phyloP scores from a whole-genome alignment of 2,888 invertebrate species.

The Drosophila bunnanda region DNA sequence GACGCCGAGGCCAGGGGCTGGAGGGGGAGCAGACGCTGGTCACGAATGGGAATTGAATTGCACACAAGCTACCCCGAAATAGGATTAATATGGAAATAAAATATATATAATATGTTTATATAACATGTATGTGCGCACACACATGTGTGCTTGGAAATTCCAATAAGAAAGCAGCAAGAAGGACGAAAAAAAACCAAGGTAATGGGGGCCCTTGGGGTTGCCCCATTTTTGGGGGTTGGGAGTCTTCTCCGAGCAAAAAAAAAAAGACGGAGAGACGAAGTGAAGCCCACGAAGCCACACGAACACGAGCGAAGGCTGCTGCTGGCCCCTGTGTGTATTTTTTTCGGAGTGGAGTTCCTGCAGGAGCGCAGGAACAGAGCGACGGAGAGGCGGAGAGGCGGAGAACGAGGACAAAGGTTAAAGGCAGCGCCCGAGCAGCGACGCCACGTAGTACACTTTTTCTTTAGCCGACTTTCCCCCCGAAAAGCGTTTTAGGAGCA shows the following conservation, averaged over 20 bases:
- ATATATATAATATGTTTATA: constrained; percentile 1
- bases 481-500: constrained; percentile 59
- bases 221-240: constrained; percentile 19
- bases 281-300: constrained; percentile 13
- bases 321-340: background rate
- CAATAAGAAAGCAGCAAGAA: constrained; percentile 63
- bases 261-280: constrained; percentile 1
- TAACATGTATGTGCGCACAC: background rate
- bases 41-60: constrained; percentile 29
- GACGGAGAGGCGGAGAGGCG: background rate
- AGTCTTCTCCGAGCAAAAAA: background rate
- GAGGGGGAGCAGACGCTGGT: constrained; percentile 21
- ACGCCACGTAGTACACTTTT: constrained; percentile 29
- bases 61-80: background rate
- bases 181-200: constrained; percentile 6
- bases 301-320: constrained; percentile 6
- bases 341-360: constrained; percentile 27
- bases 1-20: background rate
- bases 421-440: constrained; percentile 31
- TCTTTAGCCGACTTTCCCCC: constrained; percentile 10
- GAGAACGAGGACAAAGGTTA: constrained; percentile 5
- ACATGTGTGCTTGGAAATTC: constrained; percentile 59
- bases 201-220: background rate
- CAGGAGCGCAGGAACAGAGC: background rate
- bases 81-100: background rate